phyloP scores from a whole-genome alignment of 2,113 vertebrate genomes.

The Ginglymostoma cirratum region DNA sequence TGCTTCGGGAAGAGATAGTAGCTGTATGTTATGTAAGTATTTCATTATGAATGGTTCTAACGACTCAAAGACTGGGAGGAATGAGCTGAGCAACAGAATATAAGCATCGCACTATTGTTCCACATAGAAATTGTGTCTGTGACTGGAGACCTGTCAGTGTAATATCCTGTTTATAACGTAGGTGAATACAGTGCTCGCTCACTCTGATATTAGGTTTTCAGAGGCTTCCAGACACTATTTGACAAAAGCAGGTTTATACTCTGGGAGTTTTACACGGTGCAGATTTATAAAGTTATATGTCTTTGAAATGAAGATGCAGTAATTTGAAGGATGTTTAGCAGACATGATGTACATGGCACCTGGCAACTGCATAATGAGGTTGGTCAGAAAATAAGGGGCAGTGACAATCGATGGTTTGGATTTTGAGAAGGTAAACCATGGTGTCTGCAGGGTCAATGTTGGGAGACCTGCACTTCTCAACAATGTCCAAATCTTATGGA shows the following conservation, averaged over 20 bases:
- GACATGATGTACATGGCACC: not conserved
- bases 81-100: not conserved
- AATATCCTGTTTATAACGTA: not conserved
- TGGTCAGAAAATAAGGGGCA: too few relatives aligned
- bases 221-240: not conserved
- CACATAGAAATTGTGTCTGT: not conserved
- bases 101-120: not conserved
- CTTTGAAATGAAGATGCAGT: too few relatives aligned
- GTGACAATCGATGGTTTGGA: too few relatives aligned
- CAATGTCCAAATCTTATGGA: too few relatives aligned
- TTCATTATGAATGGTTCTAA: not conserved
- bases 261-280: too few relatives aligned
- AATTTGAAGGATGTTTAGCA: not conserved
- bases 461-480: too few relatives aligned
- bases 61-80: too few relatives aligned
- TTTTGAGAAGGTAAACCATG: too few relatives aligned
- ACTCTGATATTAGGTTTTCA: not conserved
- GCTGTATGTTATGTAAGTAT: constrained; percentile 74
- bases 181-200: not conserved
- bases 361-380: too few relatives aligned
- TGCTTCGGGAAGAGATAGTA: constrained; percentile 70
- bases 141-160: not conserved
- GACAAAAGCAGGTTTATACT: not conserved
- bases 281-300: too few relatives aligned
- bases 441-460: too few relatives aligned